Conservation (phyloP, 2,888 invertebrate genomes). For the Anoncus sp. region DNA sequence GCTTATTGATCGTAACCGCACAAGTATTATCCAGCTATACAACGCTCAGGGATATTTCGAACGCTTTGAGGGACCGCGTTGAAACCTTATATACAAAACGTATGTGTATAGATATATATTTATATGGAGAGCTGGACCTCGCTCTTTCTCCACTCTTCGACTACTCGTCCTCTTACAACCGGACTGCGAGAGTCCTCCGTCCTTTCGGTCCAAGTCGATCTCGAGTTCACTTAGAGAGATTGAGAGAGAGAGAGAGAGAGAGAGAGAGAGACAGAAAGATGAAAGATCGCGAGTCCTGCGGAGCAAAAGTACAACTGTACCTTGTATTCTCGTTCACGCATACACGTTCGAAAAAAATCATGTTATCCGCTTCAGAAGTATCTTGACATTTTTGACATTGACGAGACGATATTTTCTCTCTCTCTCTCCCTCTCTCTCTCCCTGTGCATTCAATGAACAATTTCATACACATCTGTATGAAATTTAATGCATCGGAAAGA, state of each 20-base stretch:
- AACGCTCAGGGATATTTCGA: too few species aligned
- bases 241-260: neutral
- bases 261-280: neutral
- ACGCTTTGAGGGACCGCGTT: too few species aligned
- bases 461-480: conserved; percentile 5
- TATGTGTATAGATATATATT: neutral
- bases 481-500: too few species aligned
- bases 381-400: conserved; percentile 21
- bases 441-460: conserved; percentile 1
- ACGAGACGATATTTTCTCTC: conserved; percentile 8
- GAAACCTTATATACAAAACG: conserved; percentile 46
- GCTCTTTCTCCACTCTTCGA: conserved; percentile 40
- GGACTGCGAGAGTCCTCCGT: conserved; percentile 61
- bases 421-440: conserved; percentile 3
- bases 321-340: conserved; percentile 16
- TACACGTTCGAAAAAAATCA: conserved; percentile 10
- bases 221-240: conserved; percentile 7
- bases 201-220: conserved; percentile 77
- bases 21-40: too few species aligned
- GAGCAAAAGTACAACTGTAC: conserved; percentile 25
- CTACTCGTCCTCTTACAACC: conserved; percentile 40
- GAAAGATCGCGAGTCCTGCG: conserved; percentile 36
- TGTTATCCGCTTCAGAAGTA: conserved; percentile 29
- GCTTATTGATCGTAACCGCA: too few species aligned
- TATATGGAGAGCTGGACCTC: conserved; percentile 11